phyloP scores from a whole-genome alignment of 53 echinoderm and acorn worm species.

The Temnopleurus reevesii region DNA sequence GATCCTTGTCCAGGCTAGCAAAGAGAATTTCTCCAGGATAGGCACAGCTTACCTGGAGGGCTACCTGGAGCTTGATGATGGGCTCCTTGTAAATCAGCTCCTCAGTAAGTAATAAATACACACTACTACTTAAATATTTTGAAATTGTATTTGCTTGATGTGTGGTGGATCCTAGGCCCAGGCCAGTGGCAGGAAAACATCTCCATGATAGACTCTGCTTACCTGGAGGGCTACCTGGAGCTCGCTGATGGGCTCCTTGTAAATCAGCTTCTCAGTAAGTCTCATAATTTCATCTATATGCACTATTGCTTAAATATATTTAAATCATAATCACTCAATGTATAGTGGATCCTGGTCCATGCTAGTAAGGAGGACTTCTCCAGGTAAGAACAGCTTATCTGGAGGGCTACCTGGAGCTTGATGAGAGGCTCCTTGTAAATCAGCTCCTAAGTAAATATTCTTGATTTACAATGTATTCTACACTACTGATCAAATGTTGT shows the following conservation, averaged over 20 bases:
- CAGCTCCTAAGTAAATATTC: constrained; percentile 95
- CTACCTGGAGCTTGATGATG: constrained; percentile 94
- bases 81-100: constrained; percentile 92
- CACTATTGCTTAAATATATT: too few relatives aligned
- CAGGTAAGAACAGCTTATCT: constrained; percentile 67
- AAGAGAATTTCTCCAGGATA: constrained; percentile 82
- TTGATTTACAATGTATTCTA: too few relatives aligned
- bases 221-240: constrained; percentile 93
- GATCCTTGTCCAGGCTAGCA: constrained; percentile 82
- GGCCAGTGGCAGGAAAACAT: constrained; percentile 77
- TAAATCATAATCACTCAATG: too few relatives aligned
- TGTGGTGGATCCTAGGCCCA: constrained; percentile 93
- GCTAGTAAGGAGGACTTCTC: too few relatives aligned
- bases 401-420: constrained; percentile 94
- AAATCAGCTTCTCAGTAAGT: constrained; percentile 91
- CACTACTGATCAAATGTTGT: too few relatives aligned
- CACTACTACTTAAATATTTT: too few relatives aligned
- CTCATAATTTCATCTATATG: neutral
- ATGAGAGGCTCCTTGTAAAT: constrained; percentile 92
- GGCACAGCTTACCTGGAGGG: constrained; percentile 95
- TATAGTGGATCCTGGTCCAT: neutral
- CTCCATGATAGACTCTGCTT: constrained; percentile 84
- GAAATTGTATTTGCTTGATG: too few relatives aligned
- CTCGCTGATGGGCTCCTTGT: constrained; percentile 94
- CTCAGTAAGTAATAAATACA: constrained; percentile 81